A percentile compares a stretch with the other conserved stretches of the same genome.
Evolutionary conservation across 1,140 invertebrate genomes (phyloP).

Genomic region (Drosophila rhopaloa): DNA sequence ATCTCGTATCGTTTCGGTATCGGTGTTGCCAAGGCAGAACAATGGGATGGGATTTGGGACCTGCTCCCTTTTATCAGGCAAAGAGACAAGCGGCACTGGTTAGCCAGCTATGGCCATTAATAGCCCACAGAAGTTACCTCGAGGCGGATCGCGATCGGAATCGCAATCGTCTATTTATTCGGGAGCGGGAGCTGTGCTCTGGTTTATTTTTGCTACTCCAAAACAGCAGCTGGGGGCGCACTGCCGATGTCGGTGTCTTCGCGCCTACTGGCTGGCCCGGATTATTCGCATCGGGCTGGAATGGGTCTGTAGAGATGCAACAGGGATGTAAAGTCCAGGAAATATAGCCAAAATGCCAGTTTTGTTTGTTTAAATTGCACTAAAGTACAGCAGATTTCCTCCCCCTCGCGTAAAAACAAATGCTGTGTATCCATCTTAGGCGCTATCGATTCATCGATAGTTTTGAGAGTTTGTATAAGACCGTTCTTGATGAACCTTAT

Average conservation of each 20-base stretch:
- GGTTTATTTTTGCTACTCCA: slow-evolving; percentile 53
- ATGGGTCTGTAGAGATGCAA: background rate
- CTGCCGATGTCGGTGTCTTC: background rate
- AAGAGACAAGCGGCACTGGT: slow-evolving; percentile 18
- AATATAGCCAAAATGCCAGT: background rate
- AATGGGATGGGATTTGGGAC: slow-evolving; percentile 19
- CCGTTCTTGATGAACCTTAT: background rate
- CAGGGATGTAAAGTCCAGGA: background rate
- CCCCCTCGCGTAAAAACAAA: slow-evolving; percentile 20
- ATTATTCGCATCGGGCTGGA: background rate
- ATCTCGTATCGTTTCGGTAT: slow-evolving; percentile 27
- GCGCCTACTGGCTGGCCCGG: background rate
- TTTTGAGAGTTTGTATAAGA: background rate
- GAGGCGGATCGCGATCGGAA: slow-evolving; percentile 6
- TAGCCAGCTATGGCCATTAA: slow-evolving; percentile 30
- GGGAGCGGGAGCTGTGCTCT: slow-evolving; percentile 16
- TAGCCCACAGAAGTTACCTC: slow-evolving; percentile 49
- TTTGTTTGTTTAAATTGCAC: slow-evolving; percentile 19
- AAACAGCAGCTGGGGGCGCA: slow-evolving; percentile 26
- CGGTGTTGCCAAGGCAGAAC: slow-evolving; percentile 16
- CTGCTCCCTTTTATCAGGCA: slow-evolving; percentile 42
- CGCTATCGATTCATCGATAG: slow-evolving; percentile 5
- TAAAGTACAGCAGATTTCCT: slow-evolving; percentile 23
- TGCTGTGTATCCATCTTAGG: slow-evolving; percentile 22
- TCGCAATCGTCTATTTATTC: slow-evolving; percentile 1